phyloP scores from a whole-genome alignment of 2,888 invertebrate species.

The Cremastinae sp. region DNA sequence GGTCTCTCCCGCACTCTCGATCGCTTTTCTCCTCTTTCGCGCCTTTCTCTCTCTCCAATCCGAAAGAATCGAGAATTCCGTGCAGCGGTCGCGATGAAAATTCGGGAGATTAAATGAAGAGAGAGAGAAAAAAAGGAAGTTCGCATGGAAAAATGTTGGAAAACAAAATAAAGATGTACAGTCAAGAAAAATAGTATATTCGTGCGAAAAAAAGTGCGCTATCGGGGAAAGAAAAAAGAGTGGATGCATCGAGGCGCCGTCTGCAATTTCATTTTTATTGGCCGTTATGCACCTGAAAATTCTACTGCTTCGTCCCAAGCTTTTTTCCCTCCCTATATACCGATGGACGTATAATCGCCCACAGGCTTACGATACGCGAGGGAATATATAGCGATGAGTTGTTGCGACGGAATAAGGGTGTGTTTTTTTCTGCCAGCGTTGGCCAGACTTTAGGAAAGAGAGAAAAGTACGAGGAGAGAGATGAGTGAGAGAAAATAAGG shows the following conservation, averaged over 20 bases:
- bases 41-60: constrained; percentile 21
- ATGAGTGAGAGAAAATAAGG: constrained; percentile 1
- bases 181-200: not conserved
- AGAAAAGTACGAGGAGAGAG: not conserved
- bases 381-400: constrained; percentile 53
- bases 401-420: constrained; percentile 52
- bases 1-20: constrained; percentile 37
- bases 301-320: constrained; percentile 52
- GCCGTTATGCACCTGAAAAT: constrained; percentile 62
- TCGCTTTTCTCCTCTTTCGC: constrained; percentile 43
- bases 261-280: constrained; percentile 60
- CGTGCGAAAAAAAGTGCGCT: no score
- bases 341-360: constrained; percentile 56
- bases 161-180: constrained; percentile 5
- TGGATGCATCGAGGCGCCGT: constrained; percentile 44
- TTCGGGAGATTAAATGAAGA: constrained; percentile 13
- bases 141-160: not conserved
- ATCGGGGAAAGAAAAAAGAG: constrained; percentile 1
- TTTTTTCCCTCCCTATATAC: constrained; percentile 50
- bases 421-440: constrained; percentile 28
- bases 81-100: no score
- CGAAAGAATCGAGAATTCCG: no score
- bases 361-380: constrained; percentile 57
- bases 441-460: constrained; percentile 5
- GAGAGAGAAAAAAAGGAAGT: constrained; percentile 19